Percentiles rank a stretch among this genome's conserved stretches.
phyloP scores from a whole-genome alignment of 2,888 invertebrate species.

The Smittia aterrima region DNA sequence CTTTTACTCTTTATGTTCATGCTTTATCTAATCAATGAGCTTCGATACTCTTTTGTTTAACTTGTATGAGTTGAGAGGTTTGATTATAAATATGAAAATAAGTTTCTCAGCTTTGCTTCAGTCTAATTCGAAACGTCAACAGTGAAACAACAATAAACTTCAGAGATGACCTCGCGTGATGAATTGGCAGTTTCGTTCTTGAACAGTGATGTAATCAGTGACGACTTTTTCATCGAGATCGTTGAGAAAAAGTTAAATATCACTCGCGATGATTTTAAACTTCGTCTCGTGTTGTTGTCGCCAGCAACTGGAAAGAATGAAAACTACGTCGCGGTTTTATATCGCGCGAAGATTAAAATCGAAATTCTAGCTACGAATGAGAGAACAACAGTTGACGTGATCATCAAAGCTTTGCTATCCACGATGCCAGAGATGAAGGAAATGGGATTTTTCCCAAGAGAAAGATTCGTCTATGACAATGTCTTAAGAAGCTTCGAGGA shows the following conservation, averaged over 20 bases:
- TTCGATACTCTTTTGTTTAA: no score
- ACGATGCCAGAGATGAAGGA: not conserved
- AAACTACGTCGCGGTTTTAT: slow-evolving; percentile 16
- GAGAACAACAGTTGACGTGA: not conserved
- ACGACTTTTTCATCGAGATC: slow-evolving; percentile 34
- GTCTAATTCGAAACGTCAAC: no score
- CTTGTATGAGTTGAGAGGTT: no score
- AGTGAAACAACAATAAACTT: no score
- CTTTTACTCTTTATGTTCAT: no score
- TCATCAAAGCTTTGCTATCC: slow-evolving; percentile 10
- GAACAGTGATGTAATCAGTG: slow-evolving; percentile 25
- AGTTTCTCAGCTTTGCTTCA: no score
- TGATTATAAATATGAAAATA: no score
- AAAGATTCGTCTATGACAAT: slow-evolving; percentile 20
- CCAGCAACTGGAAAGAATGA: slow-evolving; percentile 40
- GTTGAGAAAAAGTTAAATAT: slow-evolving; percentile 30
- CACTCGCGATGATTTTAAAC: slow-evolving; percentile 8
- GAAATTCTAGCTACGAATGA: not conserved
- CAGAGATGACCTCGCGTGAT: no score
- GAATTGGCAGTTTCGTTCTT: no score
- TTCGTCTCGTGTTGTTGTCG: not conserved
- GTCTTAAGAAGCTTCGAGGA: slow-evolving; percentile 20
- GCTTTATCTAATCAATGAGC: no score
- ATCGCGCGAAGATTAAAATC: slow-evolving; percentile 34
- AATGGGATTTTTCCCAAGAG: slow-evolving; percentile 6